Evolutionary conservation across 2,113 vertebrate species (phyloP).

Genomic region (Varanus komodoensis): DNA sequence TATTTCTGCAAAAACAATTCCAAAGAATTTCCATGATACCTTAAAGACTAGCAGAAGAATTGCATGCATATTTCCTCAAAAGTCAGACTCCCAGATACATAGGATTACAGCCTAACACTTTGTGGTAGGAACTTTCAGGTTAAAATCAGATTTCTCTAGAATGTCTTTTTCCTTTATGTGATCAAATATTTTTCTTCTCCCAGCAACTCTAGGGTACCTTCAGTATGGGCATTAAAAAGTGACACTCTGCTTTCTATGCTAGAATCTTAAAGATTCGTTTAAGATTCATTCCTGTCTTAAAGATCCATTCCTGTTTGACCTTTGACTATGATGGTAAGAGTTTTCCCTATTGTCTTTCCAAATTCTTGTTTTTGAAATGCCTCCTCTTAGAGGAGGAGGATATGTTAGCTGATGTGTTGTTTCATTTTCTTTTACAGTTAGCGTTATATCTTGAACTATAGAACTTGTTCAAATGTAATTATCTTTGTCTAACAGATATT

Average conservation of each 20-base stretch:
- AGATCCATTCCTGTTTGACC: conserved; percentile 46
- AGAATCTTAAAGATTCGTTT: conserved; percentile 35
- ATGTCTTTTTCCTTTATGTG: not conserved
- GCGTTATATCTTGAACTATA: not conserved
- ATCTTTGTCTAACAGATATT: too few species aligned
- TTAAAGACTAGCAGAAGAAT: too few species aligned
- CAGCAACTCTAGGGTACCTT: conserved; percentile 52
- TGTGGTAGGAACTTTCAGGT: not conserved
- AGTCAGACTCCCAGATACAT: too few species aligned
- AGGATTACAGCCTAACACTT: too few species aligned
- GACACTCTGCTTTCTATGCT: conserved; percentile 46
- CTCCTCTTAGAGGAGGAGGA: not conserved
- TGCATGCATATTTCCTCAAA: too few species aligned
- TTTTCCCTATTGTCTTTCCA: not conserved
- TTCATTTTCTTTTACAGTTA: not conserved
- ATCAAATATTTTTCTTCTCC: not conserved
- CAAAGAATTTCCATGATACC: not conserved
- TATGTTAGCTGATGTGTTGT: not conserved
- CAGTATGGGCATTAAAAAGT: conserved; percentile 51
- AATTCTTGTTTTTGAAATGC: not conserved
- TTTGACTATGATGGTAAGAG: conserved; percentile 77
- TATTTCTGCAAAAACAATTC: not conserved
- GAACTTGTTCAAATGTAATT: not conserved
- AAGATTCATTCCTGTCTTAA: conserved; percentile 37
- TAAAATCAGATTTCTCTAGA: not conserved